Conservation (phyloP, 2,888 invertebrate species). For the Norana najaformis region DNA sequence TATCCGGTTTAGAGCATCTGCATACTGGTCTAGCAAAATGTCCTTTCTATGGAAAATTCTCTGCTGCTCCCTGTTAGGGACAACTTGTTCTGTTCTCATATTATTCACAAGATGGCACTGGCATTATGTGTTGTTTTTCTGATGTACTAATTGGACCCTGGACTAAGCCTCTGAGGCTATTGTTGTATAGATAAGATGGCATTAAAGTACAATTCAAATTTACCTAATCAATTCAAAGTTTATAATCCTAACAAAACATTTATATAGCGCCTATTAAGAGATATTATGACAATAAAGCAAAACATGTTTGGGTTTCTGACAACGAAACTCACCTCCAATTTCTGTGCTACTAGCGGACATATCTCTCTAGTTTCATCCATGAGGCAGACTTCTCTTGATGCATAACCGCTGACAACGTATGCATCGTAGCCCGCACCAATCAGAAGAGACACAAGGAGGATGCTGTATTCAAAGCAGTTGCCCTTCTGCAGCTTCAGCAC, state of each 20-base stretch:
- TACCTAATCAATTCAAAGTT: neutral
- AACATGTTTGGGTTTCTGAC: neutral
- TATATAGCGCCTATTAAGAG: neutral
- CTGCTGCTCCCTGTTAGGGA: neutral
- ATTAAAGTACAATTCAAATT: neutral
- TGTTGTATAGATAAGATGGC: neutral
- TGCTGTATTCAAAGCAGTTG: conserved; percentile 82
- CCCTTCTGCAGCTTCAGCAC: conserved; percentile 74
- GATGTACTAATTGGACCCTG: neutral
- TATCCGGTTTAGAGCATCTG: neutral
- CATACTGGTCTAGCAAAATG: neutral
- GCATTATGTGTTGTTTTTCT: neutral
- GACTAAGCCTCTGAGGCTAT: neutral
- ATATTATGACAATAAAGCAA: neutral
- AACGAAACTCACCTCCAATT: neutral
- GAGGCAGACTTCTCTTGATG: conserved; percentile 74
- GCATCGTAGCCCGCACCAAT: conserved; percentile 83
- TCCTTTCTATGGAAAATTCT: neutral
- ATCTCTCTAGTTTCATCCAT: conserved; percentile 62
- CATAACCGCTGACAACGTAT: conserved; percentile 84
- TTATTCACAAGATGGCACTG: neutral
- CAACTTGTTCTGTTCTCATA: neutral
- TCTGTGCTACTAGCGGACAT: conserved; percentile 56
- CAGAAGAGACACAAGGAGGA: conserved; percentile 79
- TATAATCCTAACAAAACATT: neutral